These are phyloP conservation scores for Cheilosia pagana DNA, from an alignment of 2,888 invertebrate species.

Conservation along the genomic window DNA sequence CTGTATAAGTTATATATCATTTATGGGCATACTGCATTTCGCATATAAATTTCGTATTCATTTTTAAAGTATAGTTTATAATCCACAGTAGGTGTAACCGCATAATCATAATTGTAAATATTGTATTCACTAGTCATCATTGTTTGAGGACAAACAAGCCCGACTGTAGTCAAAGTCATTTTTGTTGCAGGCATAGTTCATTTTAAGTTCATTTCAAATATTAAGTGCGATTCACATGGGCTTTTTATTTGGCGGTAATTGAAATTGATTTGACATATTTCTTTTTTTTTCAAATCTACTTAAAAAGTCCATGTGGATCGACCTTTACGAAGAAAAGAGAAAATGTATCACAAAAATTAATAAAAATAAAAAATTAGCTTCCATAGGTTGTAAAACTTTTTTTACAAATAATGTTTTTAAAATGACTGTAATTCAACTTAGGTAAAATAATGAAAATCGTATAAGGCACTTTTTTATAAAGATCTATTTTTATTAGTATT, in stretches of 20 bases:
- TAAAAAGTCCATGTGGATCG: too few species aligned
- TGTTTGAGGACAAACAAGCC: constrained; percentile 51
- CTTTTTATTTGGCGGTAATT: too few species aligned
- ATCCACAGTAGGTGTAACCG: not conserved
- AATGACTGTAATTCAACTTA: constrained; percentile 56
- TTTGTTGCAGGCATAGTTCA: constrained; percentile 38
- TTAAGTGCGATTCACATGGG: too few species aligned
- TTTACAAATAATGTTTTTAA: constrained; percentile 22
- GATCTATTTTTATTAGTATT: constrained; percentile 24
- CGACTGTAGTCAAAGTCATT: constrained; percentile 59
- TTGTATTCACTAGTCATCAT: constrained; percentile 71
- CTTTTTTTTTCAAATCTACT: too few species aligned
- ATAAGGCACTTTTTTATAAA: constrained; percentile 17
- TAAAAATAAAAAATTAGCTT: not conserved
- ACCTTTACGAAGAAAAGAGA: not conserved
- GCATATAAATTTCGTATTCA: constrained; percentile 20
- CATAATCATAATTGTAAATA: constrained; percentile 59
- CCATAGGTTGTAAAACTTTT: constrained; percentile 39
- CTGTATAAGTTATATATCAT: not conserved
- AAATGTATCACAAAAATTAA: not conserved
- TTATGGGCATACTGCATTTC: constrained; percentile 11
- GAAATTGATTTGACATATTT: too few species aligned
- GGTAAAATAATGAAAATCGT: constrained; percentile 1
- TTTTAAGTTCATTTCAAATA: not conserved
- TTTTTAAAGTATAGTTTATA: constrained; percentile 35